Base-by-base conservation (phyloP, 2,797 vertebrate genomes). In the Periophthalmus magnuspinnatus region DNA sequence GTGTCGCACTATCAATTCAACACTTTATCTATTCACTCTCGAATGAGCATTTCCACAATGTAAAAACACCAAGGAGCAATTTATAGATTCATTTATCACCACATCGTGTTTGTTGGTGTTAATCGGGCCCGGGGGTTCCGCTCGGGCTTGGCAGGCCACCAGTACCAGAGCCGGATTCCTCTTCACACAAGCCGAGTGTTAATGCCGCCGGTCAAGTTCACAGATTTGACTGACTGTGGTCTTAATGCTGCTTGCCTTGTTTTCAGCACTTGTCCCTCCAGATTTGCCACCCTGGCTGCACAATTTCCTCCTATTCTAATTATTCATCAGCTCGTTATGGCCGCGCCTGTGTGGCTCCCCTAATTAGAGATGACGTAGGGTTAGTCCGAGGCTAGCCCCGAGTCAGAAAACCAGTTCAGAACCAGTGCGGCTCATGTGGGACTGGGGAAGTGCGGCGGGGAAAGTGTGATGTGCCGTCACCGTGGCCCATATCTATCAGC, bases 231-330 rank as follows among this genome's bases (percentile, higher is more conserved):
- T 96, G 96, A 97, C 95, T 96, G 91, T 88, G 80, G 93, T 93
- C 93, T 94, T 96, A 97, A 97, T 96, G 93, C 92, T 92, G 91
- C 92, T 90, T 95, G 95, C 95, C 95, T 96, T 90, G 92, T 95
- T 96, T 95, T 94, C 95, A 96, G 95, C 94, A 94, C 95, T 96
- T 96, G 95, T 96, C 95, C 95, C 91, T 95, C 94, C 94, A 95
- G 91, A 97, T 97, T 97, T 97, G 95, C 94, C 92, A 91, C 94
- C 93, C 88, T 87, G 90, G 90, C 91, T 94, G 93, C 93, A 94
- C 93, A 94, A 94, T 93, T 91, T 92, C 85, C 85, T 92, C 90
- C 92, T 93, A 95, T 95, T 94, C 93, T 96, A 96, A 96, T 97
- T 94, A 95, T 94, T 93, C 92, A 90, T 93, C 91, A 92, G 91